phyloP scores from a whole-genome alignment of 2,797 vertebrate species.

The Macroramphosus scolopax region DNA sequence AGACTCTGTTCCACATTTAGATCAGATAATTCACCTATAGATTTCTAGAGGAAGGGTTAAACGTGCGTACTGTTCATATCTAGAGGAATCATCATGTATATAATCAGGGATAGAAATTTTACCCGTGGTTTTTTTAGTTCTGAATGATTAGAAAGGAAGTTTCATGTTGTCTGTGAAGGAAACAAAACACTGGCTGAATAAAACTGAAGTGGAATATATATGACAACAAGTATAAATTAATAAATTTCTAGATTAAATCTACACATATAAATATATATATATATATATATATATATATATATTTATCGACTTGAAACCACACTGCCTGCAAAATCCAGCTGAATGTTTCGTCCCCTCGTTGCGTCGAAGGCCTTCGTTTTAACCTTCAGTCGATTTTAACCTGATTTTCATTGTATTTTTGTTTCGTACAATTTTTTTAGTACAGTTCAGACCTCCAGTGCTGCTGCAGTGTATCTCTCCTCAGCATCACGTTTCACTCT shows the following conservation, averaged over 20 bases:
- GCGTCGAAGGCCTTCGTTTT: slow-evolving; percentile 64
- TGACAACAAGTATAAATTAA: slow-evolving; percentile 48
- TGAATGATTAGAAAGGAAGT: slow-evolving; percentile 19
- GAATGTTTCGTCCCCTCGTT: slow-evolving; percentile 65
- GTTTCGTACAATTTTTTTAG: slow-evolving; percentile 9
- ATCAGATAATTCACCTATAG: slow-evolving; percentile 17
- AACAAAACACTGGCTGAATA: slow-evolving; percentile 85
- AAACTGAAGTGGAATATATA: slow-evolving; percentile 55
- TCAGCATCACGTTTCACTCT: neutral
- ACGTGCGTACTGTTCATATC: slow-evolving; percentile 51
- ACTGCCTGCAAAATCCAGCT: slow-evolving; percentile 83
- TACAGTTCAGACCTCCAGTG: neutral
- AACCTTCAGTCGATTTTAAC: slow-evolving; percentile 42
- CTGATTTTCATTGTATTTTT: slow-evolving; percentile 16
- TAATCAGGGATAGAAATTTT: slow-evolving; percentile 84
- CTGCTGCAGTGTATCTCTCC: neutral
- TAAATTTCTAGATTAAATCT: slow-evolving; percentile 27
- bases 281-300: slow-evolving; percentile 53
- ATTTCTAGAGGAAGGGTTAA: slow-evolving; percentile 45
- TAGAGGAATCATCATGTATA: slow-evolving; percentile 85
- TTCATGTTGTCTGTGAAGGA: slow-evolving; percentile 85
- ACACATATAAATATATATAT: slow-evolving; percentile 59
- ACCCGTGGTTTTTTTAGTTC: slow-evolving; percentile 8
- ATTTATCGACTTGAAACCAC: slow-evolving; percentile 78
- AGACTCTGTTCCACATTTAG: neutral